These are phyloP conservation scores for Porites lutea DNA, from an alignment of 64 coral and sea anemone species.

Conservation along the genomic window DNA sequence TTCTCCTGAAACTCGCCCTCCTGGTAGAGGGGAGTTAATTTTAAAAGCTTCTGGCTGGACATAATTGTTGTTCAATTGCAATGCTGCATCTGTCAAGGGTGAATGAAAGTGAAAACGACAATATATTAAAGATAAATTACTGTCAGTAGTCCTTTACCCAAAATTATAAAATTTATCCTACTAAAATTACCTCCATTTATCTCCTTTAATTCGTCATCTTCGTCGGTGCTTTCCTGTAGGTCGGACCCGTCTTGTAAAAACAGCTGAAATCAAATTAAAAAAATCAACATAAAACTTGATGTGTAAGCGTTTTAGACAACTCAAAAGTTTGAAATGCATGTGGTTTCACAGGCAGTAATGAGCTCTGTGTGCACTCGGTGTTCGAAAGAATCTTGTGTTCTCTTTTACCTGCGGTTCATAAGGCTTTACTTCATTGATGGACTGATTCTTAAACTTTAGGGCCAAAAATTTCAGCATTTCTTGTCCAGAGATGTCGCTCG, in stretches of 20 bases:
- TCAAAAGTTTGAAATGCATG: not conserved
- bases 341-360: not conserved
- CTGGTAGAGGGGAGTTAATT: constrained; percentile 17
- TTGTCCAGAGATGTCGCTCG: constrained; percentile 41
- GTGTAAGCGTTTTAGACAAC: constrained; percentile 3
- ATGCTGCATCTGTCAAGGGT: not conserved
- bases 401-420: constrained; percentile 92
- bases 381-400: constrained; percentile 7
- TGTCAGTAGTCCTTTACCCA: not conserved
- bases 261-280: constrained; percentile 53
- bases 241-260: constrained; percentile 74
- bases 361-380: constrained; percentile 18
- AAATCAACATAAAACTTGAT: not conserved
- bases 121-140: not conserved
- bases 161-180: constrained; percentile 32
- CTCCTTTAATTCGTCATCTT: constrained; percentile 85
- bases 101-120: constrained; percentile 35
- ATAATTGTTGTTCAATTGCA: constrained; percentile 39
- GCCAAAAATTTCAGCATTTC: constrained; percentile 97
- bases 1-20: not conserved
- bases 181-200: constrained; percentile 52
- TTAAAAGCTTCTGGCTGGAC: not conserved
- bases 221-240: constrained; percentile 70
- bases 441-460: constrained; percentile 96
- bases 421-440: constrained; percentile 98